Evolutionary conservation across 2,888 invertebrate genomes (phyloP), one percentile per base, ranked within the genome.

Genomic region (Scaptomyza polygonia): DNA sequence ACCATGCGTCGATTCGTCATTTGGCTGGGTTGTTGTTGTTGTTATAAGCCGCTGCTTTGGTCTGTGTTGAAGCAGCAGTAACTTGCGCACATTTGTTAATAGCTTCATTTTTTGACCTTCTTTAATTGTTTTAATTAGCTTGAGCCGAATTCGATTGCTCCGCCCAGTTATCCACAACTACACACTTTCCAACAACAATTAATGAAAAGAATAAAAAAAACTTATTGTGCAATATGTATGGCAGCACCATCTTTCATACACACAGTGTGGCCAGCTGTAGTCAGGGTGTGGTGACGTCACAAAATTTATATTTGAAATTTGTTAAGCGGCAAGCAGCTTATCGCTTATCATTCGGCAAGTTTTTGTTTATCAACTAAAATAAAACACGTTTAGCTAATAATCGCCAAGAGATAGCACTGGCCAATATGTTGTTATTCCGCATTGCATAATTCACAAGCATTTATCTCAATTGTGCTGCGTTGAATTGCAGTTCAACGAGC

Each of bases 41-140:
- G 77, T 69, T 69, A 74, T 77, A 48, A 52, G 61, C 18, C 86
- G 80, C 42, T 54, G 52, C 45, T 16, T 52, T 43, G 63, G 36
- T 16, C 40, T 42, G 18, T 57, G 67, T 40, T 64, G 54, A n/a
- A 72, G 30, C 66, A 66, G 53, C 61, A 73, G 55, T 44, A 81
- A 44, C 36, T 67, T 67, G 47, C 58, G 67, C 9, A 54, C 64
- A 70, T 69, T 83, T 42, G 65, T 66, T 59, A 86, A 49, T 54
- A 72, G 68, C 62, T 83, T 88, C 86, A 84, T 84, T 30, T 70
- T 52, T 59, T 53, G 18, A 25, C 7, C 25, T 40, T 62, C 55
- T 56, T 47, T 11, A 48, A 65, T 59, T 48, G 62, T 47, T 70
- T 72, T 63, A 77, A 79, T 78, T 65, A 67, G 36, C 25, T 55